A percentile compares a stretch with the other conserved stretches of the same genome.
Conservation (phyloP, 2,797 vertebrate genomes). For the Lateolabrax maculatus region DNA sequence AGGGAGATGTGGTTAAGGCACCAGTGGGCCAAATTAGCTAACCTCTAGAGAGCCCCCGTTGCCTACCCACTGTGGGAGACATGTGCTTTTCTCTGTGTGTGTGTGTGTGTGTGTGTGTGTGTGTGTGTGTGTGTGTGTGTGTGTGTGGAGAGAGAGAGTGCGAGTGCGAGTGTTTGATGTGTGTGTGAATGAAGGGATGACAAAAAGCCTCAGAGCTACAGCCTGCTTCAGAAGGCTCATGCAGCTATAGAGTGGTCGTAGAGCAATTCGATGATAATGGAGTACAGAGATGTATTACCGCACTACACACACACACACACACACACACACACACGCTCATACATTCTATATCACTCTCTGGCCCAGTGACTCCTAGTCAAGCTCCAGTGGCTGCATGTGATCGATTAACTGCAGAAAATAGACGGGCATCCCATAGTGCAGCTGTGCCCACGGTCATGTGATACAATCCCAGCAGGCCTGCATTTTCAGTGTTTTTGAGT, state of each 20-base stretch:
- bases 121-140: slow-evolving; percentile 14
- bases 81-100: not conserved
- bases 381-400: slow-evolving; percentile 75
- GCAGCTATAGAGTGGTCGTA: slow-evolving; percentile 52
- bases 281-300: slow-evolving; percentile 58
- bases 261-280: slow-evolving; percentile 66
- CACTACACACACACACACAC: slow-evolving; percentile 14
- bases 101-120: slow-evolving; percentile 1
- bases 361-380: slow-evolving; percentile 71
- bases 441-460: slow-evolving; percentile 73
- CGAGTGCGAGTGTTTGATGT: not conserved
- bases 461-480: slow-evolving; percentile 36
- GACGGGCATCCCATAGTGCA: slow-evolving; percentile 70
- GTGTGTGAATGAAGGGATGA: slow-evolving; percentile 60
- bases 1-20: slow-evolving; percentile 67
- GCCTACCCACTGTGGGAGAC: slow-evolving; percentile 32
- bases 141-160: not conserved
- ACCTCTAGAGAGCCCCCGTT: slow-evolving; percentile 58
- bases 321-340: slow-evolving; percentile 26
- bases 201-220: slow-evolving; percentile 60
- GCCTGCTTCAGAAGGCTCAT: slow-evolving; percentile 56
- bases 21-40: slow-evolving; percentile 79
- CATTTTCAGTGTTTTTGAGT: not conserved
- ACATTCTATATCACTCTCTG: slow-evolving; percentile 61
- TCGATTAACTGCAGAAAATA: slow-evolving; percentile 81